Conservation (phyloP, 2,888 invertebrate genomes). For the Melinopterus prodromus region DNA sequence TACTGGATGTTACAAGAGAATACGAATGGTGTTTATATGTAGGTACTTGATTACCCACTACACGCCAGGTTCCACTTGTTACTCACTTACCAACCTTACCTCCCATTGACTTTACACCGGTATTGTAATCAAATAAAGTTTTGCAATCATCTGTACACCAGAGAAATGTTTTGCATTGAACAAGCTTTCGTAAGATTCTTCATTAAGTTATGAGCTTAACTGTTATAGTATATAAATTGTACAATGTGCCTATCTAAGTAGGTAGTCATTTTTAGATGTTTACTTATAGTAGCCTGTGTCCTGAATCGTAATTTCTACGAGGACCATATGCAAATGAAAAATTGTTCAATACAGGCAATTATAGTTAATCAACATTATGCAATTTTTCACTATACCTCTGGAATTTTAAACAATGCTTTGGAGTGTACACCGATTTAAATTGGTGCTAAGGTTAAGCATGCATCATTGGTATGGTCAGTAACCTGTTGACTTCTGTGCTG, state of each 20-base stretch:
- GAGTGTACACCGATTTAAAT: too few species aligned
- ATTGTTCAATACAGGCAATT: background rate
- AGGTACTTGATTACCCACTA: background rate
- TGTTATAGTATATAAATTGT: background rate
- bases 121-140: background rate
- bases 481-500: too few species aligned
- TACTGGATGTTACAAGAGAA: background rate
- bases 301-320: background rate
- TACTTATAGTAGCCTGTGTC: background rate
- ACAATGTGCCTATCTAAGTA: background rate
- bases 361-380: background rate
- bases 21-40: background rate
- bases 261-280: background rate
- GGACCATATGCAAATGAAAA: background rate
- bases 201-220: background rate
- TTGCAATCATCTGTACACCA: background rate
- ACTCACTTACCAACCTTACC: background rate
- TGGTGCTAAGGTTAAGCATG: too few species aligned
- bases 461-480: too few species aligned
- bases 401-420: background rate
- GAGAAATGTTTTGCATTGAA: background rate
- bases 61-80: background rate
- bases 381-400: background rate
- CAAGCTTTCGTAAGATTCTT: background rate
- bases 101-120: background rate